phyloP scores from a whole-genome alignment of 2,113 vertebrate genomes.

The Himantopus leucocephalus region DNA sequence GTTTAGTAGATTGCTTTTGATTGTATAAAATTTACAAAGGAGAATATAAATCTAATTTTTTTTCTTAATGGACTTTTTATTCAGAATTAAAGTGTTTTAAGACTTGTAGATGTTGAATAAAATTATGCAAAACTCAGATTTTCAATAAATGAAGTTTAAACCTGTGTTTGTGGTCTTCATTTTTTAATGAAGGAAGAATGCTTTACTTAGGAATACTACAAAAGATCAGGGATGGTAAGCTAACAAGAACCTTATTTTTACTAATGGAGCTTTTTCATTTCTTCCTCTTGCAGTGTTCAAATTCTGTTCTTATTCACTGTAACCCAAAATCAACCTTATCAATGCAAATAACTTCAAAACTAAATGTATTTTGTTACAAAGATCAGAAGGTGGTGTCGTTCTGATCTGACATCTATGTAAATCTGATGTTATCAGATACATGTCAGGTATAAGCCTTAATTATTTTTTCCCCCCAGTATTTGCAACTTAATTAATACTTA shows the following conservation, averaged over 20 bases:
- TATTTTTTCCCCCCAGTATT: not conserved
- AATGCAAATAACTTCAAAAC: not conserved
- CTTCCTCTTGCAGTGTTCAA: not conserved
- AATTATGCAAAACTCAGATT: constrained; percentile 25
- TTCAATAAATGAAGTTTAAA: constrained; percentile 53
- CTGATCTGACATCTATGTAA: no score
- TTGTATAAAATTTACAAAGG: not conserved
- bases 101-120: not conserved
- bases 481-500: not conserved
- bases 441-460: not conserved
- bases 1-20: not conserved
- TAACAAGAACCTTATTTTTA: not conserved
- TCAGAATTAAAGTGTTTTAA: constrained; percentile 23
- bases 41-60: not conserved
- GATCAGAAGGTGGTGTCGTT: no score
- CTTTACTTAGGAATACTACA: not conserved
- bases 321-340: not conserved
- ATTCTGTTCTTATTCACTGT: not conserved
- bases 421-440: not conserved
- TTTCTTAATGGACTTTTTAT: constrained; percentile 40
- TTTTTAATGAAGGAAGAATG: not conserved
- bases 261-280: not conserved
- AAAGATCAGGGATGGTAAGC: not conserved
- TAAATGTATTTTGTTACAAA: no score
- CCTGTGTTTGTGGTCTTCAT: not conserved